A percentile compares a stretch with the other conserved stretches of the same genome.
phyloP scores from a whole-genome alignment of 2,113 vertebrate genomes.

The Orycteropus afer region DNA sequence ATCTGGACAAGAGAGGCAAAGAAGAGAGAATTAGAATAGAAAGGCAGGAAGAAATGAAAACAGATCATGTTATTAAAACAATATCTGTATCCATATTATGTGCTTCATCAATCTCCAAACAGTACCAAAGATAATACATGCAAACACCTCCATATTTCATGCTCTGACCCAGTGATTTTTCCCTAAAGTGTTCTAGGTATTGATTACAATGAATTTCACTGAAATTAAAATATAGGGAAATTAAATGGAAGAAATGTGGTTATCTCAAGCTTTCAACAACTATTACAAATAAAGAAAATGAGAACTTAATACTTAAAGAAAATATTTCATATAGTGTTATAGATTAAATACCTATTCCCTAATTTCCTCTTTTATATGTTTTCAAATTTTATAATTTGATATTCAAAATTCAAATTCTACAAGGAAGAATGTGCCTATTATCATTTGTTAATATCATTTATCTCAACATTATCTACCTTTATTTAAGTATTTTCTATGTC shows the following conservation, averaged over 20 bases:
- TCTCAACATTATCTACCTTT: neutral
- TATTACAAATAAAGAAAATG: neutral
- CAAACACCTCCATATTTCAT: neutral
- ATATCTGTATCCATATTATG: neutral
- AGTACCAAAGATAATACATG: neutral
- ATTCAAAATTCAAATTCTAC: neutral
- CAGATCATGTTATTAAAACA: neutral
- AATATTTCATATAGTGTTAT: neutral
- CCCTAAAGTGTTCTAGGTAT: neutral
- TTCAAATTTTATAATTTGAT: neutral
- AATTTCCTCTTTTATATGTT: neutral
- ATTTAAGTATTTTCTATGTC: neutral
- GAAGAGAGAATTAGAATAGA: neutral
- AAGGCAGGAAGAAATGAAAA: neutral
- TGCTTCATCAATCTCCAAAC: neutral
- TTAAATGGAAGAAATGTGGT: neutral
- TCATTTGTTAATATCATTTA: no score
- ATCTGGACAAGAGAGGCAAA: neutral
- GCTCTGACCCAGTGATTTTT: neutral
- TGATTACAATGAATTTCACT: neutral
- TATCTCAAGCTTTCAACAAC: neutral
- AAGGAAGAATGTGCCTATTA: neutral
- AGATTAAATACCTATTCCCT: neutral
- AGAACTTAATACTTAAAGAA: neutral
- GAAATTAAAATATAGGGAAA: neutral